Base-by-base conservation (phyloP, 2,888 invertebrate species). In the Stictocephala bisonia region DNA sequence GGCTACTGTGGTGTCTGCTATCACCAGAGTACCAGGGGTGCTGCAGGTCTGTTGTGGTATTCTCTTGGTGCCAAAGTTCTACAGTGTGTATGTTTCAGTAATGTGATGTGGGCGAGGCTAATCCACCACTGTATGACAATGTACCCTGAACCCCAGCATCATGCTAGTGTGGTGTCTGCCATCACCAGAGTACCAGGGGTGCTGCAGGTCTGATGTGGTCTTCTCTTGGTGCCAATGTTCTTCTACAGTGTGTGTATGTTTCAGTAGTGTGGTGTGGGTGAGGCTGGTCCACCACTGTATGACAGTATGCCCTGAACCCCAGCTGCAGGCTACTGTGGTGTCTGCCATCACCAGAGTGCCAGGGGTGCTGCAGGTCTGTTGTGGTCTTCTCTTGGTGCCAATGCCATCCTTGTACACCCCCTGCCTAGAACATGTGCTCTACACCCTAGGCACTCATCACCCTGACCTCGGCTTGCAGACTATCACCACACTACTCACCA, bases 91-190 rank as follows among this genome's bases (percentile, higher is more conserved):
- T n/a, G n/a, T n/a, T n/a, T n/a, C 40, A 75, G 66, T 80, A 93
- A 94, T 83, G 88, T 93, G 82, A 93, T 94, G 75, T 96, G 96
- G 96, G 87, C 95, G 77, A 87, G 92, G 76, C 88, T 96, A 76
- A 86, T 96, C 50, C 90, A 94, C 78, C 92, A 93, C 80, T 94
- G 94, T 81, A 88, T 94, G 76, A 90, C 90, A 64, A 85, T 84
- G 9, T n/a, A 80, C 9, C 22, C 29, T n/a, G 41, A 64, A 27
- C 73, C 68, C 15, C 44, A 40, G 15, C 60, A 68, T 3, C 56
- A 50, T 27, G 29, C 60, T 22, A 80, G 76, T 1, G 86, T 90
- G 22, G 84, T 89, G 18, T 86, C 87, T 64, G 88, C 89, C n/a
- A 90, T 92, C 1, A 89, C 91, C 0, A 85, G 86, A 26, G 90